Evolutionary conservation across 2,888 invertebrate genomes (phyloP).

Genomic region (Hirudinaria manillensis): DNA sequence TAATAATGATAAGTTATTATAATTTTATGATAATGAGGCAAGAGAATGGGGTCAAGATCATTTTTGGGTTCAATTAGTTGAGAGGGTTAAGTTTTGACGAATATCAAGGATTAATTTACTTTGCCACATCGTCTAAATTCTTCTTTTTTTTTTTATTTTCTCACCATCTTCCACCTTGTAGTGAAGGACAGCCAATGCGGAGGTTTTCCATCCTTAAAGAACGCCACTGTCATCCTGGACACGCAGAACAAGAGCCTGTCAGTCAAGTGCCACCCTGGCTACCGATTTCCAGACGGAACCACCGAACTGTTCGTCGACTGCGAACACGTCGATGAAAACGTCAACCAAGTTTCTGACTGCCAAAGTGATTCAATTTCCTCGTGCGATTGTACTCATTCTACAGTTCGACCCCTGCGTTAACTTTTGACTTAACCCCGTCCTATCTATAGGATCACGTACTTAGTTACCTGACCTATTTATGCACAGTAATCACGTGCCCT

Average conservation of each 20-base stretch:
- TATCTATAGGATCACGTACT: no score
- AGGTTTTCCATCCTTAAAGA: background rate
- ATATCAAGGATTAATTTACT: no score
- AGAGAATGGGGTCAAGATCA: no score
- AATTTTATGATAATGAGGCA: no score
- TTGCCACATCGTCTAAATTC: no score
- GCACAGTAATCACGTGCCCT: slow-evolving; percentile 16
- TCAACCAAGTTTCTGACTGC: background rate
- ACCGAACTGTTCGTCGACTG: background rate
- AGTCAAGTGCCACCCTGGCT: slow-evolving; percentile 23
- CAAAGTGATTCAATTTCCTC: background rate
- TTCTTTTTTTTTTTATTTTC: background rate
- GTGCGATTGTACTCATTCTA: no score
- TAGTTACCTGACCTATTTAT: background rate
- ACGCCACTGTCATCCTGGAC: background rate
- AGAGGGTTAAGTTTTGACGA: no score
- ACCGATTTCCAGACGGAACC: slow-evolving; percentile 1
- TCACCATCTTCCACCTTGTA: background rate
- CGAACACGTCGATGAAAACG: background rate
- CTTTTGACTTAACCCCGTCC: background rate
- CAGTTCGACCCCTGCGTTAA: no score
- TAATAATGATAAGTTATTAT: no score
- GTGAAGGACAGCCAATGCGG: background rate
- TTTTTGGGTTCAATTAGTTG: no score
- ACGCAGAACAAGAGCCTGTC: slow-evolving; percentile 9